Percentiles rank a stretch among this genome's conserved stretches.
These are phyloP conservation scores for Nematostella vectensis DNA, from an alignment of 92 coral and sea anemone species.

Conservation along the genomic window DNA sequence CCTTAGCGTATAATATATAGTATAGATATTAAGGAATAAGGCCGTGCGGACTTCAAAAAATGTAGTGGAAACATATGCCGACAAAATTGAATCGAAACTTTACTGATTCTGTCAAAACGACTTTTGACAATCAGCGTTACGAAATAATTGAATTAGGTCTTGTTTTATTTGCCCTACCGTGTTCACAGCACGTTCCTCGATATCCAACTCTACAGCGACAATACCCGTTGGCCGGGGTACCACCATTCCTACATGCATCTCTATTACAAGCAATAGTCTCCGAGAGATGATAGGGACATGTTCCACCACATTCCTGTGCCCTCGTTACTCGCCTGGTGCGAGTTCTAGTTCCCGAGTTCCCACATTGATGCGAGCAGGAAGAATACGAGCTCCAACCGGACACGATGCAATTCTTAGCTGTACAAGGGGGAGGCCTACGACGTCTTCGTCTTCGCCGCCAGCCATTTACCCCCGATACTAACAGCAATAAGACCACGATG, in stretches of 20 bases:
- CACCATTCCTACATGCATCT: constrained; percentile 27
- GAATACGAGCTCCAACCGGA: constrained; percentile 46
- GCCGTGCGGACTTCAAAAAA: too few relatives aligned
- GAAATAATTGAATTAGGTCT: not conserved
- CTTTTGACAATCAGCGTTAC: too few relatives aligned
- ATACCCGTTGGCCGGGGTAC: constrained; percentile 13
- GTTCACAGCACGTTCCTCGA: constrained; percentile 50
- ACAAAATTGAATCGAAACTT: too few relatives aligned
- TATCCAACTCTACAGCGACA: constrained; percentile 34
- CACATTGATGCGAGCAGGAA: constrained; percentile 46
- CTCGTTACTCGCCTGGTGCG: constrained; percentile 34
- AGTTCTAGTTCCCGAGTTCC: constrained; percentile 35
- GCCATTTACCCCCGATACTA: too few relatives aligned
- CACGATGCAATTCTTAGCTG: constrained; percentile 47
- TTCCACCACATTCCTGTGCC: constrained; percentile 39
- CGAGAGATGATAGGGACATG: constrained; percentile 25
- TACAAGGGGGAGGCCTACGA: constrained; percentile 54
- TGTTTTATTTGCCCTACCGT: constrained; percentile 17
- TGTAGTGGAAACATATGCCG: too few relatives aligned
- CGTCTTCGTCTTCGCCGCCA: constrained; percentile 26
- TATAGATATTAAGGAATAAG: too few relatives aligned
- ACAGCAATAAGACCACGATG: too few relatives aligned
- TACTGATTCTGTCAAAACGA: too few relatives aligned
- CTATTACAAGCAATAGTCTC: constrained; percentile 28
- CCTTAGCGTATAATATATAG: too few relatives aligned